phyloP scores from a whole-genome alignment of 2,113 vertebrate species.

The Neotragus moschatus region DNA sequence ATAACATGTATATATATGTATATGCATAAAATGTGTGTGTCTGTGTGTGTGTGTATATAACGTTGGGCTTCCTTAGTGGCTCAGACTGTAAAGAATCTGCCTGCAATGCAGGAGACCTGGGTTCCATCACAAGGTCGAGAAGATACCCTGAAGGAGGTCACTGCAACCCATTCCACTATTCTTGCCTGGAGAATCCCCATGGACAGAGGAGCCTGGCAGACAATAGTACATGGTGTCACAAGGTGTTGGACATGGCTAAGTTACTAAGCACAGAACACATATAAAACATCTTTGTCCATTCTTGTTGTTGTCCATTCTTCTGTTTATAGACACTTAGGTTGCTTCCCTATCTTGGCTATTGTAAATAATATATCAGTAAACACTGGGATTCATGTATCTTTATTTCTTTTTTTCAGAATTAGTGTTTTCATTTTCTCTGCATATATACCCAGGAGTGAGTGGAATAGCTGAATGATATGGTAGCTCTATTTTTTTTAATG shows the following conservation, averaged over 20 bases:
- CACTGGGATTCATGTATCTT: background rate
- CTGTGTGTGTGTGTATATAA: too few species aligned
- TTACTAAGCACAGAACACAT: background rate
- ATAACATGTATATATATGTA: background rate
- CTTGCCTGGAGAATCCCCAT: background rate
- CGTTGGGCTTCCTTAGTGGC: background rate
- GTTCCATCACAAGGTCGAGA: background rate
- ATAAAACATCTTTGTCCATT: background rate
- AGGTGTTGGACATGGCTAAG: background rate
- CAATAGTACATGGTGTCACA: background rate
- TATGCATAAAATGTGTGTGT: too few species aligned
- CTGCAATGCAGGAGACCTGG: background rate
- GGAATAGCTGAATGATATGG: background rate
- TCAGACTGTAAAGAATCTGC: background rate
- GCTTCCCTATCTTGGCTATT: background rate
- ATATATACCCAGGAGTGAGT: background rate
- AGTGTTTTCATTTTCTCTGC: background rate
- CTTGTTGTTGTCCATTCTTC: background rate
- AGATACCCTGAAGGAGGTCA: background rate
- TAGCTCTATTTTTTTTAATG: background rate
- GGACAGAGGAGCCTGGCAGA: fast-evolving
- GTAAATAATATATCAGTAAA: background rate
- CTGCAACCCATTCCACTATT: background rate
- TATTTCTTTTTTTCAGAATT: background rate
- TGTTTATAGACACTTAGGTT: background rate